These are phyloP conservation scores for Ophioninae sp. DNA, from an alignment of 2,888 invertebrate genomes.

Conservation along the genomic window DNA sequence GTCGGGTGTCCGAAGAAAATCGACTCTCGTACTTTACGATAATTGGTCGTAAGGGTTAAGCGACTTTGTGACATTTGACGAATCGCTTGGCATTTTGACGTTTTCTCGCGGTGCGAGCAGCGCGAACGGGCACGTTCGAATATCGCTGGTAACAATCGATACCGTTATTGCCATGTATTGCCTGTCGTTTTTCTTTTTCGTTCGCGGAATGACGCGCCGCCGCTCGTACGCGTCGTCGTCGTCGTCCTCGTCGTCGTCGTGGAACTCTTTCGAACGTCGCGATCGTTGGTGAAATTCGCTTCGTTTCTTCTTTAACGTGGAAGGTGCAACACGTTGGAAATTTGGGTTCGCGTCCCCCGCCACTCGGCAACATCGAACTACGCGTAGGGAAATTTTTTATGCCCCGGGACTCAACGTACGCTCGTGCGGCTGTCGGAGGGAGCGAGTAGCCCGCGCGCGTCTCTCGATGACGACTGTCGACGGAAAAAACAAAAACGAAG, in stretches of 20 bases:
- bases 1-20: not conserved
- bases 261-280: not conserved
- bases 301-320: not conserved
- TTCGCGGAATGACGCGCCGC: not conserved
- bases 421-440: not conserved
- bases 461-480: conserved; percentile 53
- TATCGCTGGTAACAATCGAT: conserved; percentile 25
- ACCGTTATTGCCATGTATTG: conserved; percentile 9
- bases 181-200: not conserved
- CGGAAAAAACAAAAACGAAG: conserved; percentile 38
- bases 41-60: not conserved
- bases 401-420: not conserved
- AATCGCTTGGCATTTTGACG: not conserved
- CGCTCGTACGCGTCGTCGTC: too few species aligned
- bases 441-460: conserved; percentile 18
- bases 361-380: conserved; percentile 5
- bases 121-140: conserved; percentile 7
- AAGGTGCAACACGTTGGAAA: conserved; percentile 1
- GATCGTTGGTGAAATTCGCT: not conserved
- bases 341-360: not conserved
- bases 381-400: not conserved
- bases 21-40: not conserved
- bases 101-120: not conserved
- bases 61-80: conserved; percentile 11
- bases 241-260: not conserved